A percentile compares a stretch with the other conserved stretches of the same genome.
Evolutionary conservation across 2,888 invertebrate genomes (phyloP).

Genomic region (Pollenia amentaria): DNA sequence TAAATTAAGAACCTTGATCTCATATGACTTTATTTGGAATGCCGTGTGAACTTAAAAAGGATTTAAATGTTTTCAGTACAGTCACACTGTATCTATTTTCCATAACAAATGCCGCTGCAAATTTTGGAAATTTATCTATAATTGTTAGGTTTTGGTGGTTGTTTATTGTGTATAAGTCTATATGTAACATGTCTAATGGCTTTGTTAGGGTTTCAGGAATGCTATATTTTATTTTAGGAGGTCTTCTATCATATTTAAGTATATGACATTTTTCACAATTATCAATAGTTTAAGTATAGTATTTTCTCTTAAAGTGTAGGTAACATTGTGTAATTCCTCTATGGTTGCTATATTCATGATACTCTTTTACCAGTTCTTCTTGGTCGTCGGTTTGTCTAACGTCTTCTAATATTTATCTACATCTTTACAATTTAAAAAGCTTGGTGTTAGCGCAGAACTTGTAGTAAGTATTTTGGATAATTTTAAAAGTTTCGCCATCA

Average conservation of each 20-base stretch:
- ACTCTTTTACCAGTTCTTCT: conserved; percentile 26
- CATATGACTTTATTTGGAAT: conserved; percentile 65
- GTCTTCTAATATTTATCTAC: conserved; percentile 13
- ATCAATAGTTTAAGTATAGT: conserved; percentile 71
- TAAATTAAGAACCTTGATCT: conserved; percentile 64
- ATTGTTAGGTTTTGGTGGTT: conserved; percentile 61
- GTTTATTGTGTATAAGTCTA: conserved; percentile 66
- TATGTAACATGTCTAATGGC: conserved; percentile 66
- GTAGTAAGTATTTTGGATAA: conserved; percentile 68
- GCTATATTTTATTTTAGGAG: conserved; percentile 66
- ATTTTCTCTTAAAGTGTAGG: conserved; percentile 63
- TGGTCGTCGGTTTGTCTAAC: conserved; percentile 29
- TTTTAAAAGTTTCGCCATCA: conserved; percentile 49
- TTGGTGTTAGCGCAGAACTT: conserved; percentile 55
- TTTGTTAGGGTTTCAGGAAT: conserved; percentile 52
- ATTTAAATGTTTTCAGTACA: conserved; percentile 55
- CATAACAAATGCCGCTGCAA: conserved; percentile 59
- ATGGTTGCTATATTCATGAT: conserved; percentile 24
- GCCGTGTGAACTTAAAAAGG: conserved; percentile 60
- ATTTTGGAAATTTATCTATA: conserved; percentile 62
- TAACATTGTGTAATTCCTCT: background rate
- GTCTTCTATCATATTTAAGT: conserved; percentile 68
- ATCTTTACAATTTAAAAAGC: conserved; percentile 21
- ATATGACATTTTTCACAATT: conserved; percentile 71
- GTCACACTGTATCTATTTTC: conserved; percentile 55